Evolutionary conservation across 30 jellyfish, hydroid and myxozoan species (phyloP), one percentile per base, ranked within the genome.

Genomic region (Aurelia sp.): DNA sequence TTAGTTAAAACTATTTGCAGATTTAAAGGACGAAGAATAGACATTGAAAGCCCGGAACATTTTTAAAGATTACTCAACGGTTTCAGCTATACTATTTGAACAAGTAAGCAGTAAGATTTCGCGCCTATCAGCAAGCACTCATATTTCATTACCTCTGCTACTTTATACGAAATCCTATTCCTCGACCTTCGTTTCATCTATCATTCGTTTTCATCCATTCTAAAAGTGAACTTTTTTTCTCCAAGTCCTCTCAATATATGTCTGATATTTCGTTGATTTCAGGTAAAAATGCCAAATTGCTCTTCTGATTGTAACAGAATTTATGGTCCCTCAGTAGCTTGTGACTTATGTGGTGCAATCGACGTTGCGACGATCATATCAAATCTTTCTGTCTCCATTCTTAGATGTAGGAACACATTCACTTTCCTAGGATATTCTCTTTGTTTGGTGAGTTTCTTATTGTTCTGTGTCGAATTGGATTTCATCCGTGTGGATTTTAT

Each of bases 321-420:
- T 16, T 58, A 13, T 27, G 88, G 88, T 9, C 21, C 67, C 11
- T 18, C 75, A 19, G 40, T 18, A 35, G 63, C 64, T 3, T 77
- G 88, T 38, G 88, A 77, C 50, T 35, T 77, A 21, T 77, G 88
- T 61, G 66, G 44, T 40, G 78, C 88, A 30, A 77, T 77, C 50
- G 41, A 77, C 31, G 6, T 61, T 30, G 78, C 78, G 3, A 77
- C 47, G 19, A 40, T 61, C 44, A 40, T 77, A 8, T 77, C 88
- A 4, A 33, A 33, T 8, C 57, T 77, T 48, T 61, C 79, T 24
- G 13, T 17, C 38, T 24, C 72, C 27, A 53, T 61, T 27, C 67
- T 77, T 15, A 61, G 61, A 50, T 77, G 88, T 63, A 20, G 33
- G 13, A 53, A 3, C 13, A 77, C 68, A 19, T 77, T 77, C 44